Evolutionary conservation across 2,888 invertebrate species (phyloP).

Genomic region (Proisotoma minuta): DNA sequence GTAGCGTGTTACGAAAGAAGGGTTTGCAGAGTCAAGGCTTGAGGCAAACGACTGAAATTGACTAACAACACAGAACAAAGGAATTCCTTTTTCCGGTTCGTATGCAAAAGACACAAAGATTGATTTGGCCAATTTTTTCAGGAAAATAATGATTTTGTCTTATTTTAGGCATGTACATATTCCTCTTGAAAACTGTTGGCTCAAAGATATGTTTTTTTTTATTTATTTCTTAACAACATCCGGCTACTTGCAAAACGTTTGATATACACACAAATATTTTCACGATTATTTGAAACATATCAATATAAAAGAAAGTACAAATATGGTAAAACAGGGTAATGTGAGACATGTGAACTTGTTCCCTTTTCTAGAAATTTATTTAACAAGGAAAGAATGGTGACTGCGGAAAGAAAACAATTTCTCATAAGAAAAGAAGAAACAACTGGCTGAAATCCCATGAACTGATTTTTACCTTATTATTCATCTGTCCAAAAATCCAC

Average conservation of each 20-base stretch:
- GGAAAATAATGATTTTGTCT: not conserved
- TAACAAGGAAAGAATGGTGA: too few relatives aligned
- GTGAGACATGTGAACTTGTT: too few relatives aligned
- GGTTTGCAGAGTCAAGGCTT: not conserved
- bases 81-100: not conserved
- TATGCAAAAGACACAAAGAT: not conserved
- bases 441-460: slow-evolving; percentile 45
- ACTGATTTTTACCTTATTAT: slow-evolving; percentile 32
- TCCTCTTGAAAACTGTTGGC: too few relatives aligned
- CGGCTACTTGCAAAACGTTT: too few relatives aligned
- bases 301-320: too few relatives aligned
- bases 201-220: too few relatives aligned
- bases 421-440: slow-evolving; percentile 27
- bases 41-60: not conserved
- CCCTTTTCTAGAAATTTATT: too few relatives aligned
- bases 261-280: too few relatives aligned
- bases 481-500: slow-evolving; percentile 11
- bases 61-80: not conserved
- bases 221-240: too few relatives aligned
- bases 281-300: too few relatives aligned
- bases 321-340: too few relatives aligned
- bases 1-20: not conserved
- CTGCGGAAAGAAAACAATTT: slow-evolving; percentile 6
- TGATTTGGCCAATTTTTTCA: slow-evolving; percentile 11
- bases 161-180: too few relatives aligned